phyloP scores from a whole-genome alignment of 1,140 invertebrate genomes.

The Aphelinus atriplicis region DNA sequence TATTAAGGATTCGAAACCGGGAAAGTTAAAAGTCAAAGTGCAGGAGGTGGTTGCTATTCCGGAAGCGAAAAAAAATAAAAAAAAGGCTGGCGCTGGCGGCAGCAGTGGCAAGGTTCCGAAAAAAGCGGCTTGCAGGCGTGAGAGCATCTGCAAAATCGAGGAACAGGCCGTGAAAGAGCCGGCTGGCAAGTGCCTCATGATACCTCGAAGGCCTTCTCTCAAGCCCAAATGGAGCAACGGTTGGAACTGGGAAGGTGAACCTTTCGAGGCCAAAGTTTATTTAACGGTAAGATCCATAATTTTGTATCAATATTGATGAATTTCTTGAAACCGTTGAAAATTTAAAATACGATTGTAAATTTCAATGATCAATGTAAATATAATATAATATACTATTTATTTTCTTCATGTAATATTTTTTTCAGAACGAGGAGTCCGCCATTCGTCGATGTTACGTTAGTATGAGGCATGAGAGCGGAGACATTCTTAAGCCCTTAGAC shows the following conservation, averaged over 20 bases:
- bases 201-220: slow-evolving; percentile 62
- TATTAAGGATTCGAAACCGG: not conserved
- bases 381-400: slow-evolving; percentile 11
- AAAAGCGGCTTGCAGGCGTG: slow-evolving; percentile 40
- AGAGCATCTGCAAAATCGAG: slow-evolving; percentile 50
- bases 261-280: slow-evolving; percentile 85
- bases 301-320: not conserved
- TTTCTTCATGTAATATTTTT: slow-evolving; percentile 15
- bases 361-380: too few species aligned
- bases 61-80: not conserved
- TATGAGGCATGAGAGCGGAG: slow-evolving; percentile 88
- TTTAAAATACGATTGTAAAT: too few species aligned
- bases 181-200: slow-evolving; percentile 52
- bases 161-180: slow-evolving; percentile 41
- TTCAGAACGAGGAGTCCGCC: slow-evolving; percentile 82
- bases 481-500: slow-evolving; percentile 86
- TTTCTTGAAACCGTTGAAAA: not conserved
- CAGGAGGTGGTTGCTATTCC: not conserved
- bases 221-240: slow-evolving; percentile 88
- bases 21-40: not conserved
- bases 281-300: slow-evolving; percentile 77
- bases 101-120: not conserved
- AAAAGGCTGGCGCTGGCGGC: too few species aligned
- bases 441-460: slow-evolving; percentile 86
- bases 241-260: slow-evolving; percentile 89